These are phyloP conservation scores for Drosophila pseudoananassae DNA, from an alignment of 1,140 invertebrate genomes.

Conservation along the genomic window DNA sequence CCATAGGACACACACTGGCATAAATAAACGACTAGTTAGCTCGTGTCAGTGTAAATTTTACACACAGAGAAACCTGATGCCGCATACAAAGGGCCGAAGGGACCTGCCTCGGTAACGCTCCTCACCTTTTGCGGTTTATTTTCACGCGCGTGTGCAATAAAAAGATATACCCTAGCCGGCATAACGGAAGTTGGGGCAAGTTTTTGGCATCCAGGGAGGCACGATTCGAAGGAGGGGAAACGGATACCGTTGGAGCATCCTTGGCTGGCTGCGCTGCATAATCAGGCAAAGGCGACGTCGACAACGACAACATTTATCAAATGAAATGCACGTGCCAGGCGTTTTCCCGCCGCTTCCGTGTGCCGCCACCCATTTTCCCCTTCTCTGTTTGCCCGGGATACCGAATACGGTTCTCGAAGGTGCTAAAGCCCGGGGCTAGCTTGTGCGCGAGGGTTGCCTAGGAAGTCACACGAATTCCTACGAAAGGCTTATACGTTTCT, in stretches of 20 bases:
- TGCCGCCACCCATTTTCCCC: slow-evolving; percentile 25
- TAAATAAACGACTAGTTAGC: slow-evolving; percentile 67
- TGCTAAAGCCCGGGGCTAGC: slow-evolving; percentile 9
- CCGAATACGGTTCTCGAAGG: slow-evolving; percentile 12
- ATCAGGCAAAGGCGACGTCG: slow-evolving; percentile 68
- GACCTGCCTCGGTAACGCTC: not conserved
- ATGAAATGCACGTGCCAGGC: slow-evolving; percentile 78
- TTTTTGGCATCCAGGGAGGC: slow-evolving; percentile 56
- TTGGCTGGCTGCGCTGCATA: slow-evolving; percentile 59
- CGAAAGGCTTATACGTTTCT: not conserved
- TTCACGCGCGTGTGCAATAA: slow-evolving; percentile 72
- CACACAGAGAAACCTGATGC: slow-evolving; percentile 74
- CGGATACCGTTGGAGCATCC: slow-evolving; percentile 6
- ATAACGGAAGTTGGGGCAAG: slow-evolving; percentile 64
- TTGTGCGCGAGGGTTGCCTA: slow-evolving; percentile 13
- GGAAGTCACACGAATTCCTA: not conserved
- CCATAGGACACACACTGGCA: slow-evolving; percentile 7
- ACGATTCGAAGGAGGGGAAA: slow-evolving; percentile 12
- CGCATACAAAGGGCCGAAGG: slow-evolving; percentile 59
- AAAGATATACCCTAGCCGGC: slow-evolving; percentile 64
- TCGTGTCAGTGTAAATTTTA: slow-evolving; percentile 78
- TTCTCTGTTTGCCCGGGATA: slow-evolving; percentile 34
- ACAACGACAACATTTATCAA: slow-evolving; percentile 73
- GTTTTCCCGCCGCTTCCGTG: slow-evolving; percentile 70
- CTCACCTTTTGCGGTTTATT: slow-evolving; percentile 64